Base-by-base conservation (phyloP, 2,113 vertebrate species). In the Hymenochirus boettgeri region DNA sequence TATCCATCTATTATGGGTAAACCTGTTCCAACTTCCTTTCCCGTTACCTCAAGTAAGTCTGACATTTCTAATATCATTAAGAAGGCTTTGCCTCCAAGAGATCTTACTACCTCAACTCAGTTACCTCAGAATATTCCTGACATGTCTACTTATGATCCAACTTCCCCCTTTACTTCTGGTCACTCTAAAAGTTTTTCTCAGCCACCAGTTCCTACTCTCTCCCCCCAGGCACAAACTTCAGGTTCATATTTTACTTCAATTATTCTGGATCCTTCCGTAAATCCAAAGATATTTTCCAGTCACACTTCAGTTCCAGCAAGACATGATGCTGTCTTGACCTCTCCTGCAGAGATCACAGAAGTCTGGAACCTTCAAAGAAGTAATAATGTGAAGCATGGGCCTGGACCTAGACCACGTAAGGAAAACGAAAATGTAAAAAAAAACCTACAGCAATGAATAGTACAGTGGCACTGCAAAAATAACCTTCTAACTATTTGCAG, bases 1-100 rank as follows among this genome's bases (percentile, higher is more conserved):
- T 2, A 11, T 37, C 7, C n/a, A 10, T 29, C 27, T 53, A 3
- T 5, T 45, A 17, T 24, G 21, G 7, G 9, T 57, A n/a, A 26
- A 4, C 13, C 3, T 45, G 5, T 39, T 35, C 51, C 46, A 50
- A 37, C 33, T 7, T 52, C 56, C 19, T 7, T 56, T 53, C 10
- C 33, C 33, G 39, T 47, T 60, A 37, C 48, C 15, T 60, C 65
- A 15, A n/a, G n/a, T n/a, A n/a, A n/a, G n/a, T 25, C 48, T 42
- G n/a, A 7, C 21, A 21, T 52, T 21, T 24, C 55, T 47, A 29
- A 15, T 35, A n/a, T n/a, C n/a, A n/a, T n/a, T n/a, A n/a, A n/a
- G n/a, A 29, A 33, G 17, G 3, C 39, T 33, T 48, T 48, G 2
- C 24, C 24, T 33, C 12, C 33, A 42, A 23, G 11, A 48, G 47